These are phyloP conservation scores for Atta cephalotes DNA, from an alignment of 1,140 invertebrate species.

Conservation along the genomic window DNA sequence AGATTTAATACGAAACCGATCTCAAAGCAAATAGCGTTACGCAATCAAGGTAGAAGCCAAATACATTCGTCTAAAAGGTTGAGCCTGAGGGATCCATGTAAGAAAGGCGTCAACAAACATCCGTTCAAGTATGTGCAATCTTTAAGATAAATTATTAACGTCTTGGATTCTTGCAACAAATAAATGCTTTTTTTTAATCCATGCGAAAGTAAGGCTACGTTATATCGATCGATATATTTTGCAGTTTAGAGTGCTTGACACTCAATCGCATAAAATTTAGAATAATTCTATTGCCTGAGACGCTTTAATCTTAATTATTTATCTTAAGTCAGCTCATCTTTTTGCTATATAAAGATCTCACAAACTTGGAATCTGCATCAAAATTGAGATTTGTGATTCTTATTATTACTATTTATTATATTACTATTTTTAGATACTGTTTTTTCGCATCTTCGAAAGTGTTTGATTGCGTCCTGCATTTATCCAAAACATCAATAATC, in stretches of 20 bases:
- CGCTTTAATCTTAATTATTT: background rate
- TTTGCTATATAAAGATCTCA: background rate
- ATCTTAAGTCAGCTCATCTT: background rate
- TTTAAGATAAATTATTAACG: constrained; percentile 37
- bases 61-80: constrained; percentile 85
- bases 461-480: background rate
- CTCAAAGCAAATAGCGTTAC: constrained; percentile 86
- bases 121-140: background rate
- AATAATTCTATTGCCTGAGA: background rate
- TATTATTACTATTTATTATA: no score
- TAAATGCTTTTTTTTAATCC: background rate
- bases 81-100: constrained; percentile 76
- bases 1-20: constrained; percentile 85
- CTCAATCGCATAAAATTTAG: background rate
- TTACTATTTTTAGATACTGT: background rate
- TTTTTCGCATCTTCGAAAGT: background rate
- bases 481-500: constrained; percentile 26
- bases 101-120: constrained; percentile 14
- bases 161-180: background rate
- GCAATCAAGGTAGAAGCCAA: constrained; percentile 86
- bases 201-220: background rate
- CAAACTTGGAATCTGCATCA: background rate
- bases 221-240: background rate
- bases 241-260: background rate
- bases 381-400: background rate